phyloP scores from a whole-genome alignment of 1,140 invertebrate genomes.

The Hyles vespertilio region DNA sequence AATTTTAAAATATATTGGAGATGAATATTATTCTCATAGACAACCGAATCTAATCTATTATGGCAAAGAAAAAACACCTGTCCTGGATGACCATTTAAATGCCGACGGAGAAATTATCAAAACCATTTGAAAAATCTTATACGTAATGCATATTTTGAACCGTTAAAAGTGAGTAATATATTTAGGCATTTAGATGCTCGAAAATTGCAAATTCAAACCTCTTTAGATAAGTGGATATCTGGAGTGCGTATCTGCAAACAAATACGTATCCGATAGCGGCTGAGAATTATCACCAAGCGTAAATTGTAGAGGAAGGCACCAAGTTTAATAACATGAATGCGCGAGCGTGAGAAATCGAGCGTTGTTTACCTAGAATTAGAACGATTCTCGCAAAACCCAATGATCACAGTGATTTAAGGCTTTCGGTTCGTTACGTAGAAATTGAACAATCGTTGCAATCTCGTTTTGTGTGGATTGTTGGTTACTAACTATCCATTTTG shows the following conservation, averaged over 20 bases:
- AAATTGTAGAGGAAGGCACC: slow-evolving; percentile 8
- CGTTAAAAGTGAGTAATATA: too few relatives aligned
- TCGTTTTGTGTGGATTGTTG: background rate
- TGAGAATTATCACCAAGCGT: slow-evolving; percentile 23
- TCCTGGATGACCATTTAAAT: too few relatives aligned
- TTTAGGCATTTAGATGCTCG: too few relatives aligned
- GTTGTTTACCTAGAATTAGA: slow-evolving; percentile 16
- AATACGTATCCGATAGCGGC: background rate
- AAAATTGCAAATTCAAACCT: background rate
- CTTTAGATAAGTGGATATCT: background rate
- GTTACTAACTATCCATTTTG: background rate
- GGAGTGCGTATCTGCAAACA: background rate
- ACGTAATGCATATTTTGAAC: too few relatives aligned
- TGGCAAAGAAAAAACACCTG: too few relatives aligned
- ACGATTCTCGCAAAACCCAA: slow-evolving; percentile 15
- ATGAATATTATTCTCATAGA: too few relatives aligned
- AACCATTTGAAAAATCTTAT: too few relatives aligned
- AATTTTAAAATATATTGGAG: too few relatives aligned
- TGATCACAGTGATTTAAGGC: slow-evolving; percentile 15
- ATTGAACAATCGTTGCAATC: slow-evolving; percentile 12
- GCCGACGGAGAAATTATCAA: too few relatives aligned
- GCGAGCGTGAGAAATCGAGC: slow-evolving; percentile 4
- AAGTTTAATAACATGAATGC: slow-evolving; percentile 15
- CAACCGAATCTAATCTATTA: too few relatives aligned
- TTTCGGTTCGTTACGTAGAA: slow-evolving; percentile 13